Conservation (phyloP, 1,140 invertebrate species). For the Magallana ariakensis region DNA sequence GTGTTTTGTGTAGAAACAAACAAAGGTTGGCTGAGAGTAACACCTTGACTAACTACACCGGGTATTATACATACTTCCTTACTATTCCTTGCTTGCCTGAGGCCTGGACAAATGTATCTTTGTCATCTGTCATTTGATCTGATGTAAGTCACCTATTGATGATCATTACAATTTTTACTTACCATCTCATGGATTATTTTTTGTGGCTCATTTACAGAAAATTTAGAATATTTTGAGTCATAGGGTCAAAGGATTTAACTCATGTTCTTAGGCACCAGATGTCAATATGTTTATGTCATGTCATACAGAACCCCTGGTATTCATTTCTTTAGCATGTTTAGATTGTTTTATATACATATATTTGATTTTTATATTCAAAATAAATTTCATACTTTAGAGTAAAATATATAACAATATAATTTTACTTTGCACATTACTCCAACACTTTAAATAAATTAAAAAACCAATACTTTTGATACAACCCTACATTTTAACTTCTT, state of each 20-base stretch:
- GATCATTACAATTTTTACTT: slow-evolving; percentile 33
- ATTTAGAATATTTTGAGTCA: slow-evolving; percentile 29
- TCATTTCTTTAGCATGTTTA: no score
- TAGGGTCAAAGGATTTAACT: background rate
- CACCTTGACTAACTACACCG: slow-evolving; percentile 32
- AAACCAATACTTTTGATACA: no score
- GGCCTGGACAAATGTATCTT: slow-evolving; percentile 33
- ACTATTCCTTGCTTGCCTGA: slow-evolving; percentile 17
- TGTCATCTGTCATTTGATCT: slow-evolving; percentile 38
- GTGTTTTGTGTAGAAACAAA: slow-evolving; percentile 36
- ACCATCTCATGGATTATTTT: slow-evolving; percentile 29
- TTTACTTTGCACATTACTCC: no score
- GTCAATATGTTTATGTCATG: slow-evolving; percentile 15
- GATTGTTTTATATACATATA: no score
- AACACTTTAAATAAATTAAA: no score
- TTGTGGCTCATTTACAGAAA: slow-evolving; percentile 32
- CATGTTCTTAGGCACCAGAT: background rate
- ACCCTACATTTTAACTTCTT: no score
- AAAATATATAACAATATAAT: no score
- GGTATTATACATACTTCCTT: slow-evolving; percentile 38
- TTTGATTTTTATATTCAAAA: no score
- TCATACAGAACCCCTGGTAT: background rate
- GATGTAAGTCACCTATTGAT: slow-evolving; percentile 34
- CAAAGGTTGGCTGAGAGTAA: slow-evolving; percentile 20
- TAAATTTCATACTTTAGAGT: no score